Base-by-base conservation (phyloP, 92 coral and sea anemone genomes). In the Zoanthus sansibaricus region DNA sequence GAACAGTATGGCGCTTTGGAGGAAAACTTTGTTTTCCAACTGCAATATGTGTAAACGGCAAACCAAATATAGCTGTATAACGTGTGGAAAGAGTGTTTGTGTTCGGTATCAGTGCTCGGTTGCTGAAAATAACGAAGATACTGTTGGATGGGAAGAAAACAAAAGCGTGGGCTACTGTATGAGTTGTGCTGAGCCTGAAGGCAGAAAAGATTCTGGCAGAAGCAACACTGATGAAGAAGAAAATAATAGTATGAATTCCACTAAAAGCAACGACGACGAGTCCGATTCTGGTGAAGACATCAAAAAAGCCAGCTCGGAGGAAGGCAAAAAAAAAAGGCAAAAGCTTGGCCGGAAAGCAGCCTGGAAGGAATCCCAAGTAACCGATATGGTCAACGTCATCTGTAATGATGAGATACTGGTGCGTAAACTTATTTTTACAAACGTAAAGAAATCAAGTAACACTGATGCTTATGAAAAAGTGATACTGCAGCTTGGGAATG, bases 21-120 rank as follows among this genome's bases (percentile, higher is more conserved):
- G 83, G 30, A 86, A 76, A 64, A 76, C 55, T 49, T 21, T 76
- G 84, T 51, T 25, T n/a, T 86, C 66, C 16, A 71, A 49, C 74
- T 86, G 83, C 77, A 42, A 5, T 48, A 75, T 13, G 67, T 86
- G 89, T 74, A 66, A 66, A 46, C 61, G 83, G 75, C 56, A 62
- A 21, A 86, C 89, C 8, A 76, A 86, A 15, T 87, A 77, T 78
- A 56, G 56, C 7, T 86, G 88, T 55, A 86, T 75, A 74, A 42
- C 88, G 7, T 83, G 91, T 80, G 88, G 85, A 16, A 68, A 83
- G 72, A 72, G 77, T 67, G 77, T 89, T 58, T 75, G 88, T 72
- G 86, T 87, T 56, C 25, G 90, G 56, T 18, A 9, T 13, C 52
- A 59, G 33, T 87, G 77, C 47, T 87, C 62, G 11, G 64, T 87